Evolutionary conservation across 2,888 invertebrate species (phyloP).

Genomic region (Acanthosepion pharaonis): DNA sequence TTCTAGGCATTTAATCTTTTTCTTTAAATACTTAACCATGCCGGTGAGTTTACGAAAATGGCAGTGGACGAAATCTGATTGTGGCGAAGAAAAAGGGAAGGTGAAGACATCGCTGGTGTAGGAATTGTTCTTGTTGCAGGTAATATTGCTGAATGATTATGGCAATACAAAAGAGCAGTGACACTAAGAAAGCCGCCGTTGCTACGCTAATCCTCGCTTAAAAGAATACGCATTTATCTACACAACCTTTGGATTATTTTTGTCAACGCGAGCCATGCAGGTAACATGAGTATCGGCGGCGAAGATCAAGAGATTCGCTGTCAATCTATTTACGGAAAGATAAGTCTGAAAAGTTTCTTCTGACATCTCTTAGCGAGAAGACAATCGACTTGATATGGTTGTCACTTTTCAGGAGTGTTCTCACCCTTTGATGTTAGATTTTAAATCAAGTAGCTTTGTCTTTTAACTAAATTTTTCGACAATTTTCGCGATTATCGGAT

Average conservation of each 20-base stretch:
- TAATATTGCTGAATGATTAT: neutral
- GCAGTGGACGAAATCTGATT: neutral
- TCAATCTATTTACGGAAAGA: conserved; percentile 15
- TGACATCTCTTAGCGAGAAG: neutral
- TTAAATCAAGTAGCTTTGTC: neutral
- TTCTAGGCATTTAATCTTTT: neutral
- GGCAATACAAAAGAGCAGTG: neutral
- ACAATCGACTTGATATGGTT: conserved; percentile 14
- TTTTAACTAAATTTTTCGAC: neutral
- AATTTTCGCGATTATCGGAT: neutral
- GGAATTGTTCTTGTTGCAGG: neutral
- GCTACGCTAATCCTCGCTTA: neutral
- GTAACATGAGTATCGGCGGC: neutral
- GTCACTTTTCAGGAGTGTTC: neutral
- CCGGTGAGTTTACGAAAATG: neutral
- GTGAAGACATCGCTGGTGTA: neutral
- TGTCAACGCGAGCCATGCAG: neutral
- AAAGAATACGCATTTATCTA: conserved; percentile 20
- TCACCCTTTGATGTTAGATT: neutral
- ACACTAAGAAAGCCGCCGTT: neutral
- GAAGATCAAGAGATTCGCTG: neutral
- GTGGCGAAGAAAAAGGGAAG: neutral
- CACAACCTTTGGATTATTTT: neutral
- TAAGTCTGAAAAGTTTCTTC: neutral
- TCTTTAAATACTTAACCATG: neutral